Percentiles rank a stretch among this genome's conserved stretches.
Conservation (phyloP, 1,140 invertebrate genomes). For the Pogonomyrmex californicus region DNA sequence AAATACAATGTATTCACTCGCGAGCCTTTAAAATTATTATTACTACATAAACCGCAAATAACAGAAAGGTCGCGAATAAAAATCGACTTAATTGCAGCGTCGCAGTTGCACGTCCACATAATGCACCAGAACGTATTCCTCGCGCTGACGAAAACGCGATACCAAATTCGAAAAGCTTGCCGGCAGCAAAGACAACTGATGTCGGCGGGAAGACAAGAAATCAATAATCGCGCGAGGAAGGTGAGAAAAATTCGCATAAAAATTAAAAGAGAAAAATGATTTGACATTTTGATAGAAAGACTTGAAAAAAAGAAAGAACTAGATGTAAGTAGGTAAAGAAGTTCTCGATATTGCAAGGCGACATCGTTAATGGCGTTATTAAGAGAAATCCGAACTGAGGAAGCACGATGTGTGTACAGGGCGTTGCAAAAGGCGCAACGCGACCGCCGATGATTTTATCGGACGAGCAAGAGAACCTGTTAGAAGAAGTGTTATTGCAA, state of each 20-base stretch:
- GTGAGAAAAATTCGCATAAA: neutral
- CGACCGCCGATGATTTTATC: conserved; percentile 81
- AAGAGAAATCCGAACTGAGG: conserved; percentile 65
- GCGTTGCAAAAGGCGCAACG: conserved; percentile 77
- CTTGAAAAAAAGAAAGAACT: neutral
- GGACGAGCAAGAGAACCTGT: conserved; percentile 79
- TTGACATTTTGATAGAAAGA: neutral
- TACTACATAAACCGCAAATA: neutral
- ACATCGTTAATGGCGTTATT: conserved; percentile 74
- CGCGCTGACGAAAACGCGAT: conserved; percentile 24
- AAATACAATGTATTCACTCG: neutral
- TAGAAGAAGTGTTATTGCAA: conserved; percentile 82
- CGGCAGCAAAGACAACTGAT: neutral
- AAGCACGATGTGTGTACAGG: conserved; percentile 68
- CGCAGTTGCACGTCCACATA: conserved; percentile 14
- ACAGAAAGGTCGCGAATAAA: conserved; percentile 55
- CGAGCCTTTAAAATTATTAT: conserved; percentile 28
- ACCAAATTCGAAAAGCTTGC: conserved; percentile 34
- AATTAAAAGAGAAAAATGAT: neutral
- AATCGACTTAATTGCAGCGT: conserved; percentile 41
- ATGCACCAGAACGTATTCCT: neutral
- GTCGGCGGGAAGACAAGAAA: neutral
- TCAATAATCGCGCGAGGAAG: neutral
- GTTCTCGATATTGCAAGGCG: conserved; percentile 1
- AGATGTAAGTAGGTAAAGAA: neutral